Evolutionary conservation across 23 tunicate genomes (phyloP).

Genomic region (Phallusia fumigata): DNA sequence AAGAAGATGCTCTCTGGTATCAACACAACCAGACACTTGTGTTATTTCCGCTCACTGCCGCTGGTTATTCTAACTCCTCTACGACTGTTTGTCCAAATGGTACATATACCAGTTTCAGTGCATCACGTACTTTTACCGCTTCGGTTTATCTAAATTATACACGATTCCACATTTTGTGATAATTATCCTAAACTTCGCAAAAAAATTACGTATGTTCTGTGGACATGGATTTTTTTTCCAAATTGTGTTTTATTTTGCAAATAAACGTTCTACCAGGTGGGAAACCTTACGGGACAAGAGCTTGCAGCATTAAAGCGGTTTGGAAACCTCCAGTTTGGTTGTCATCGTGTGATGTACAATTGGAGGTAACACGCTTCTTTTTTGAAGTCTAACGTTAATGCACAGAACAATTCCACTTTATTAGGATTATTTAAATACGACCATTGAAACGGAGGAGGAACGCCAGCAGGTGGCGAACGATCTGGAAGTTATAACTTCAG

Average conservation of each 20-base stretch:
- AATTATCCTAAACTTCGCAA: too few relatives aligned
- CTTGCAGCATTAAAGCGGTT: constrained; percentile 32
- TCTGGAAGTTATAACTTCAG: constrained; percentile 52
- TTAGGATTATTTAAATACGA: neutral
- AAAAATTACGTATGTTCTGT: too few relatives aligned
- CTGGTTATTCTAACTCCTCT: neutral
- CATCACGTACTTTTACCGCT: too few relatives aligned
- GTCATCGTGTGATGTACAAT: constrained; percentile 44
- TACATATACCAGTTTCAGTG: neutral
- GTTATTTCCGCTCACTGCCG: neutral
- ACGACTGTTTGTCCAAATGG: neutral
- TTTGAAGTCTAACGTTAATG: too few relatives aligned
- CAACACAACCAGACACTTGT: too few relatives aligned
- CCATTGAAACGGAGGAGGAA: constrained; percentile 2
- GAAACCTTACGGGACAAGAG: constrained; percentile 41
- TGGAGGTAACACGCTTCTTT: constrained; percentile 42
- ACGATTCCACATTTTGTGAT: too few relatives aligned
- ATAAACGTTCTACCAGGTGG: constrained; percentile 27
- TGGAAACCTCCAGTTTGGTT: constrained; percentile 63
- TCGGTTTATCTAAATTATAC: too few relatives aligned
- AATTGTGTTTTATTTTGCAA: neutral
- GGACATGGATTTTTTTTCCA: too few relatives aligned
- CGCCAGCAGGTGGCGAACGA: constrained; percentile 25
- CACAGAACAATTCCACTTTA: too few relatives aligned
- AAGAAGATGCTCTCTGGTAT: neutral